Base-by-base conservation (phyloP, 2,888 invertebrate species). In the Pandemis corylana region DNA sequence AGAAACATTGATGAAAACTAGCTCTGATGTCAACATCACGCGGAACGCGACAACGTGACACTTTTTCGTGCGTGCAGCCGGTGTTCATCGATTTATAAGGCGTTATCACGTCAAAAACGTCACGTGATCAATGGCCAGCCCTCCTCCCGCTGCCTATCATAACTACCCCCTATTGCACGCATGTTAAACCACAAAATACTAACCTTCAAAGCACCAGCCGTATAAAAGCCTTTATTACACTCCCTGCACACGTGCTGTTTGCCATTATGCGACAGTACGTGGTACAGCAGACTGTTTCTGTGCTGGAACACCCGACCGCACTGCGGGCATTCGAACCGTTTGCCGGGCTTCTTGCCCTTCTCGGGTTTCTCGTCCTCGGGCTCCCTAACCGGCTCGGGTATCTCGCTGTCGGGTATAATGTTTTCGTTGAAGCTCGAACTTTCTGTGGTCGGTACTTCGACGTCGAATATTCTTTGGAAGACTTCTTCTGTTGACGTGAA, bases 211-310 rank as follows among this genome's bases (percentile, higher is more conserved):
- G 98, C 98, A 78, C 97, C 96, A 0, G 96, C 95, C 0, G 98
- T 97, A 84, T 97, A 98, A 89, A 98, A 98, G 62, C 96, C 96
- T 88, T 98, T 97, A 9, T 96, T 97, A 82, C 98, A 98, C 15
- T 96, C 96, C 73, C 96, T 95, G 84, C 98, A 98, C 68, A 96
- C 95, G 84, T 97, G 97, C 13, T 97, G 95, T 84, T 96, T 96
- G 4, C 97, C 97, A 7, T 96, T 96, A 82, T 98, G 98, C 62
- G 97, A 97, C 79, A 97, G 90, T 91, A 96, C 95, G 83, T 98
- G 98, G 89, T 98, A 98, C 76, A 97, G 95, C 69, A 98, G 90
- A 9, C 98, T 98, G 88, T 98, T 98, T 76, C 97, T 95, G 79
- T 98, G 98, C 74, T 96, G 95, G 86, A 98, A 98, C 72, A 96